Evolutionary conservation across 2,113 vertebrate species (phyloP), one percentile per base, ranked within the genome.

Genomic region (Rhea americana): DNA sequence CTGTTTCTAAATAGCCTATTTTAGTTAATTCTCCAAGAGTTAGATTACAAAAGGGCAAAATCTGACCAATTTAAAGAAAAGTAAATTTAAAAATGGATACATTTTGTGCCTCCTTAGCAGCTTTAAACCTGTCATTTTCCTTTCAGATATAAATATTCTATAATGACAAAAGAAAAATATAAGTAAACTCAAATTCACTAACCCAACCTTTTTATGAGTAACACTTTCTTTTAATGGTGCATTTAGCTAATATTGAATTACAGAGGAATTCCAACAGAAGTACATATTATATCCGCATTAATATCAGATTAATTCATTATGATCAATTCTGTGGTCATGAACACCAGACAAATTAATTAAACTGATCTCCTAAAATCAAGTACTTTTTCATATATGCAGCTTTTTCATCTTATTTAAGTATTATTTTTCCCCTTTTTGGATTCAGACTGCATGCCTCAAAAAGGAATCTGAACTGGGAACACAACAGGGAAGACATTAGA

Each of bases 171-270:
- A 95, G 59, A 91, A 73, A 51, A 91, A 50, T 51, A 67, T 53
- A 78, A 92, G 22, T 77, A 86, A 95, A 92, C 26, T 15, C 25
- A 85, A 66, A 93, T 82, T 77, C 72, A 78, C 45, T 70, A 94
- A 62, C 28, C 5, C 65, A 74, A 89, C 4, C 6, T 84, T 90
- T 94, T 89, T 55, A 85, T 66, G 26, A 85, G 18, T 67, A 91
- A 86, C 24, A 43, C 4, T 97, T 95, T 76, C n/a, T 91, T 88
- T 94, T 96, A 97, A 83, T 89, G 67, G 32, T 67, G 45, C 51
- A 72, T 92, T 93, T 96, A 95, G 20, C 73, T 94, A 92, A 87
- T 83, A 32, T 39, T 91, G 71, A 93, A 89, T 95, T 93, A 95
- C 50, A 85, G 15, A 94, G 9, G 30, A 63, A 45, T 79, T 97